Percentiles rank a stretch among this genome's conserved stretches.
Conservation (phyloP, 1,140 invertebrate genomes). For the Drosophila bipectinata region DNA sequence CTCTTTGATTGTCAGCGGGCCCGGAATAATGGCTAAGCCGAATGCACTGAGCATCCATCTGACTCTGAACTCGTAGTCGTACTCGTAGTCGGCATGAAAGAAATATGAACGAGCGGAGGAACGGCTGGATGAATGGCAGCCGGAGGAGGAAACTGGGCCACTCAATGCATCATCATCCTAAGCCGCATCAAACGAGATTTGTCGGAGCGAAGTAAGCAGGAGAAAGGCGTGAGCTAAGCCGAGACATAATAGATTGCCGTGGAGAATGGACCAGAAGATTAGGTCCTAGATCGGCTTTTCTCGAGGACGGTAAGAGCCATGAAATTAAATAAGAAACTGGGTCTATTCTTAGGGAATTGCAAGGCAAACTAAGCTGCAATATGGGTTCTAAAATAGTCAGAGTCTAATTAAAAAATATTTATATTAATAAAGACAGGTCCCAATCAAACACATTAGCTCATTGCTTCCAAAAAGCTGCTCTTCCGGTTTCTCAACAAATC, state of each 20-base stretch:
- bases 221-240: slow-evolving; percentile 39
- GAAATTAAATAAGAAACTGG: slow-evolving; percentile 26
- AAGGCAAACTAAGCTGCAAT: too few relatives aligned
- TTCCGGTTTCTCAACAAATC: slow-evolving; percentile 36
- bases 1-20: slow-evolving; percentile 35
- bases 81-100: slow-evolving; percentile 29
- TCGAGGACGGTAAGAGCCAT: slow-evolving; percentile 9
- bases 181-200: slow-evolving; percentile 55
- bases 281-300: slow-evolving; percentile 40
- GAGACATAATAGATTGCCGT: slow-evolving; percentile 45
- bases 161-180: slow-evolving; percentile 55
- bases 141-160: slow-evolving; percentile 41
- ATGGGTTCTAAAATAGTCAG: too few relatives aligned
- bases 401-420: slow-evolving; percentile 21
- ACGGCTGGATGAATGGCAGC: slow-evolving; percentile 18
- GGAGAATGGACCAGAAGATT: slow-evolving; percentile 42
- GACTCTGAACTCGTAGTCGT: background rate
- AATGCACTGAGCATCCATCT: slow-evolving; percentile 38
- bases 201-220: slow-evolving; percentile 18
- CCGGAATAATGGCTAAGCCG: slow-evolving; percentile 49
- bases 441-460: too few relatives aligned
- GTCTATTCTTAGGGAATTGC: background rate
- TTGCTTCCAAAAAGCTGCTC: slow-evolving; percentile 20
- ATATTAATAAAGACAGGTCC: background rate
- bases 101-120: slow-evolving; percentile 21